Evolutionary conservation across 1,140 invertebrate species (phyloP).

Genomic region (Neomicropteryx cornuta): DNA sequence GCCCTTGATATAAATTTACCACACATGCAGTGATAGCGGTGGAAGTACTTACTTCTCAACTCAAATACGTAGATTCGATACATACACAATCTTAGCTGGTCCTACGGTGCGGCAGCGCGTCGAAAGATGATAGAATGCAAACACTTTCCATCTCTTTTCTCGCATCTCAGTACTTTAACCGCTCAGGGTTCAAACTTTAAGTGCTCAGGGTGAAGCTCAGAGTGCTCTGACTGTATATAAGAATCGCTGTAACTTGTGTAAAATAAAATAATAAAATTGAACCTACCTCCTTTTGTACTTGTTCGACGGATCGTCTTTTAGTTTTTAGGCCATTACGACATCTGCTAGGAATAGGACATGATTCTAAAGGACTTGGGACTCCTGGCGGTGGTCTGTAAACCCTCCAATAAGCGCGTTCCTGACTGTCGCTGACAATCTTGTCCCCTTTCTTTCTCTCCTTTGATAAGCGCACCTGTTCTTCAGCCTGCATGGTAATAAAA

Average conservation of each 20-base stretch:
- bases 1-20: too few species aligned
- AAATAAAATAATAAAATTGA: not conserved
- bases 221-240: not conserved
- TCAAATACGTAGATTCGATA: too few species aligned
- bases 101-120: too few species aligned
- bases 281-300: conserved; percentile 65
- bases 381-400: conserved; percentile 88
- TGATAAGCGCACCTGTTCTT: conserved; percentile 81
- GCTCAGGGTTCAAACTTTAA: too few species aligned
- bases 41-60: too few species aligned
- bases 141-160: too few species aligned
- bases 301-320: conserved; percentile 61
- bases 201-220: too few species aligned
- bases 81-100: too few species aligned
- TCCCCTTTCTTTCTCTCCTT: conserved; percentile 93
- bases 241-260: not conserved
- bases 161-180: too few species aligned
- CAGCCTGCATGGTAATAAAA: conserved; percentile 86
- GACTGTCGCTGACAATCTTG: conserved; percentile 89
- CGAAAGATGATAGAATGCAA: too few species aligned
- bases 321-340: conserved; percentile 51
- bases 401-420: conserved; percentile 95
- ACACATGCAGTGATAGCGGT: too few species aligned
- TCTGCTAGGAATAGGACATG: conserved; percentile 67
- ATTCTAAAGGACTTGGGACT: conserved; percentile 69